A percentile compares a stretch with the other conserved stretches of the same genome.
phyloP scores from a whole-genome alignment of 2,888 invertebrate genomes.

The Arctia plantaginis region DNA sequence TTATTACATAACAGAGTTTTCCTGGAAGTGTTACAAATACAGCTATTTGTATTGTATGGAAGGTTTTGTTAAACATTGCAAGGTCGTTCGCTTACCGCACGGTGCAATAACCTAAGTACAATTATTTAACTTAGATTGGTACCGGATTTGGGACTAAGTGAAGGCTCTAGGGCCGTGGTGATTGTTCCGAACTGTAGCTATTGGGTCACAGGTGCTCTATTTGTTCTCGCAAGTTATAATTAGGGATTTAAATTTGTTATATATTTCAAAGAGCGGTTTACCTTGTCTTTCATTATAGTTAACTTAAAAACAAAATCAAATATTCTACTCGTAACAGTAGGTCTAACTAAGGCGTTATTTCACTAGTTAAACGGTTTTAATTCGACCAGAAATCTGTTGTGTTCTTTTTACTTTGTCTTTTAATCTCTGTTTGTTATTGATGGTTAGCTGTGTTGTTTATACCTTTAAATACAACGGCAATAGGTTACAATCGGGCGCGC shows the following conservation, averaged over 20 bases:
- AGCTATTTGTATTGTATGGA: background rate
- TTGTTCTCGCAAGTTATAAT: background rate
- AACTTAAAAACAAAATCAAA: too few relatives aligned
- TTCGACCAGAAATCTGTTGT: background rate
- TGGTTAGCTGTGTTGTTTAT: background rate
- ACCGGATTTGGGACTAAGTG: background rate
- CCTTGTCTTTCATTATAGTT: background rate
- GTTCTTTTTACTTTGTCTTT: background rate
- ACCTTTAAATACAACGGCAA: background rate
- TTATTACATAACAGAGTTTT: background rate
- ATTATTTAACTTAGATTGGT: conserved; percentile 9
- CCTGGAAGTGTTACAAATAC: conserved; percentile 6
- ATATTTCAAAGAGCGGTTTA: background rate
- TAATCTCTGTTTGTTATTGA: background rate
- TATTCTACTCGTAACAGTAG: too few relatives aligned
- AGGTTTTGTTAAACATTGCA: conserved; percentile 31
- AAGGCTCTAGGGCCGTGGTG: background rate
- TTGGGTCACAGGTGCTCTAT: background rate
- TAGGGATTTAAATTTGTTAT: background rate
- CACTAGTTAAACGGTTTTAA: too few relatives aligned
- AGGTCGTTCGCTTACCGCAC: conserved; percentile 24
- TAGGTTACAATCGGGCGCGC: background rate
- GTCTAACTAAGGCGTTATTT: too few relatives aligned
- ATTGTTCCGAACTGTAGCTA: background rate
- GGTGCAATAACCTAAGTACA: conserved; percentile 12